phyloP scores from a whole-genome alignment of 2,888 invertebrate genomes.

The Ichneumoninae sp. region DNA sequence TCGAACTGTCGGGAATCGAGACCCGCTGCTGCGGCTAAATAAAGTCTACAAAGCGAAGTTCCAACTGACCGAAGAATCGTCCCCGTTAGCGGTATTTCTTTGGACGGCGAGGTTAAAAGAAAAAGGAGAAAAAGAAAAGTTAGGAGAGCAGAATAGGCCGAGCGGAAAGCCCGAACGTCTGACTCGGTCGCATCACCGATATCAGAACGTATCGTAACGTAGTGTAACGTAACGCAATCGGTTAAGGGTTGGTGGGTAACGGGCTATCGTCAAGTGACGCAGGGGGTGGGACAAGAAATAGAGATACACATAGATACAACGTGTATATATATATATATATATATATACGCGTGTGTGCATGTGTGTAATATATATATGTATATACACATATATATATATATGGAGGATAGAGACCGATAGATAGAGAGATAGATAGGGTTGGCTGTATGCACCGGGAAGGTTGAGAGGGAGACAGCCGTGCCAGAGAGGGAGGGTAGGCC shows the following conservation, averaged over 20 bases:
- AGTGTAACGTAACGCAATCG: constrained; percentile 72
- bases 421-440: constrained; percentile 41
- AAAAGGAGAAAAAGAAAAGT: background rate
- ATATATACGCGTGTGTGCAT: background rate
- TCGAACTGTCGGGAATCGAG: background rate
- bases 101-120: background rate
- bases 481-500: constrained; percentile 69
- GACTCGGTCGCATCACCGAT: constrained; percentile 40
- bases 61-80: background rate
- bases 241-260: constrained; percentile 49
- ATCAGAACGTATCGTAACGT: constrained; percentile 65
- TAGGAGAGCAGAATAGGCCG: constrained; percentile 2
- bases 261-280: constrained; percentile 37
- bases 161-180: constrained; percentile 28
- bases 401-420: constrained; percentile 47
- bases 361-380: background rate
- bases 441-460: constrained; percentile 29
- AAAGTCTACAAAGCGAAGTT: background rate
- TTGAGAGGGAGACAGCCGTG: constrained; percentile 49
- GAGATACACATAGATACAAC: constrained; percentile 30
- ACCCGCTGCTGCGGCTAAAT: background rate
- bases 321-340: constrained; percentile 10
- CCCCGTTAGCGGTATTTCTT: background rate
- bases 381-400: background rate
- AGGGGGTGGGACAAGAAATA: constrained; percentile 24